These are phyloP conservation scores for Caenorhabditis sinica DNA, from an alignment of 2,888 invertebrate species.

Conservation along the genomic window DNA sequence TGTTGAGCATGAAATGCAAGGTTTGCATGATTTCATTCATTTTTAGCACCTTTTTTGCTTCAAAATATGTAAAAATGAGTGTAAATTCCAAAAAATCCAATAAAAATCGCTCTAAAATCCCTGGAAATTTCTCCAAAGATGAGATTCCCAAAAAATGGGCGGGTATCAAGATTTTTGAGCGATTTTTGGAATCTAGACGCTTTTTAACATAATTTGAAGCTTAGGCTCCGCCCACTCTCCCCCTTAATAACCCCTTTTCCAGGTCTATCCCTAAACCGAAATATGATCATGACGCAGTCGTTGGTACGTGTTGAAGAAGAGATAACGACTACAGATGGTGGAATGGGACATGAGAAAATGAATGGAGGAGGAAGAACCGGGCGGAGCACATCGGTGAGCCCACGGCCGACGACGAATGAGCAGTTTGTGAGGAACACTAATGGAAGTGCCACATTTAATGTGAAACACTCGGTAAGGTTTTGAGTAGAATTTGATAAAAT, in stretches of 20 bases:
- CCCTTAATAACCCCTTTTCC: not conserved
- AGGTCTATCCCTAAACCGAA: conserved; percentile 61
- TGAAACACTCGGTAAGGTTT: conserved; percentile 62
- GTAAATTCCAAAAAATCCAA: too few species aligned
- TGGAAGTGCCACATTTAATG: conserved; percentile 61
- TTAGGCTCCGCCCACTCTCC: too few species aligned
- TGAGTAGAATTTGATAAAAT: too few species aligned
- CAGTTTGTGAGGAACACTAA: conserved; percentile 57
- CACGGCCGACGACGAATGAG: conserved; percentile 53
- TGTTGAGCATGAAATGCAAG: conserved; percentile 62
- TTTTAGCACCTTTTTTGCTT: not conserved
- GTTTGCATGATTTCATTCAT: not conserved
- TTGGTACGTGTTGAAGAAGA: conserved; percentile 64
- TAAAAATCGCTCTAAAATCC: too few species aligned
- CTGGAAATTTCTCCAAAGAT: too few species aligned
- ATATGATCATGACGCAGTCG: conserved; percentile 65
- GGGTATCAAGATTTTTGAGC: too few species aligned
- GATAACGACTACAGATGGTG: conserved; percentile 45
- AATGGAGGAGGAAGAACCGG: conserved; percentile 17
- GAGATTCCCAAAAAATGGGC: too few species aligned
- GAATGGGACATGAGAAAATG: not conserved
- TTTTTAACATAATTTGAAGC: too few species aligned
- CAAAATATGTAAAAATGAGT: too few species aligned
- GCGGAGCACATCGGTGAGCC: conserved; percentile 63
- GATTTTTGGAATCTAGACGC: too few species aligned